Conservation (phyloP, 2,888 invertebrate genomes). For the Tryphoninae sp. region DNA sequence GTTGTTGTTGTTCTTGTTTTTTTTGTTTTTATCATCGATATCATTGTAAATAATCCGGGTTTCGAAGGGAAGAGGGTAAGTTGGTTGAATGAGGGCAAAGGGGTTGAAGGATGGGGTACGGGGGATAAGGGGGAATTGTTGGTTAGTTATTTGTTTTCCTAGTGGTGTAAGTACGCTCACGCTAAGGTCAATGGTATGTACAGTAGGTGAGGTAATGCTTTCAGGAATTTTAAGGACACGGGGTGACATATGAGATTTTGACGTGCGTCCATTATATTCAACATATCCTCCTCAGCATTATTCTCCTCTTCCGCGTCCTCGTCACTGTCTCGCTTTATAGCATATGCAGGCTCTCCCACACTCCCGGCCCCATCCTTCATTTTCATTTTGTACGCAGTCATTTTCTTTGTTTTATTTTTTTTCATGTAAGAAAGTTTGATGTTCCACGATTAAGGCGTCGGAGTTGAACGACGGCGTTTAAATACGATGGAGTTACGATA, state of each 20-base stretch:
- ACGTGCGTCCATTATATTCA: constrained; percentile 81
- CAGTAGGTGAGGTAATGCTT: constrained; percentile 80
- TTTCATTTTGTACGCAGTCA: constrained; percentile 93
- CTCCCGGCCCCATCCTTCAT: constrained; percentile 81
- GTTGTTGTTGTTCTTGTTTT: constrained; percentile 59
- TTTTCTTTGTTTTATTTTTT: constrained; percentile 82
- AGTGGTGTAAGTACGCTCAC: constrained; percentile 81
- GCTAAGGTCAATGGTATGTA: constrained; percentile 82
- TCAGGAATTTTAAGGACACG: constrained; percentile 78
- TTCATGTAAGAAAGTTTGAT: constrained; percentile 58
- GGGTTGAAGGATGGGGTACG: constrained; percentile 52
- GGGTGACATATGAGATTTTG: constrained; percentile 80
- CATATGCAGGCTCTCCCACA: constrained; percentile 82
- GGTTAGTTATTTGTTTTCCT: constrained; percentile 78
- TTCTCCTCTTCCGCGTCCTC: constrained; percentile 85
- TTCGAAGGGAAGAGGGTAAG: constrained; percentile 56
- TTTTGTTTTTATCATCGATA: constrained; percentile 70
- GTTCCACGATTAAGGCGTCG: constrained; percentile 80
- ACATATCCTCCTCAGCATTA: constrained; percentile 84
- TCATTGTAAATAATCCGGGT: constrained; percentile 80
- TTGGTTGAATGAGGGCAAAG: constrained; percentile 52
- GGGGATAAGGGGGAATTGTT: constrained; percentile 65
- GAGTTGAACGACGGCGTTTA: constrained; percentile 61
- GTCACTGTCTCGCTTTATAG: constrained; percentile 84
- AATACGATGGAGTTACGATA: constrained; percentile 65